phyloP scores from a whole-genome alignment of 2,797 vertebrate genomes.

The Natrix natrix region DNA sequence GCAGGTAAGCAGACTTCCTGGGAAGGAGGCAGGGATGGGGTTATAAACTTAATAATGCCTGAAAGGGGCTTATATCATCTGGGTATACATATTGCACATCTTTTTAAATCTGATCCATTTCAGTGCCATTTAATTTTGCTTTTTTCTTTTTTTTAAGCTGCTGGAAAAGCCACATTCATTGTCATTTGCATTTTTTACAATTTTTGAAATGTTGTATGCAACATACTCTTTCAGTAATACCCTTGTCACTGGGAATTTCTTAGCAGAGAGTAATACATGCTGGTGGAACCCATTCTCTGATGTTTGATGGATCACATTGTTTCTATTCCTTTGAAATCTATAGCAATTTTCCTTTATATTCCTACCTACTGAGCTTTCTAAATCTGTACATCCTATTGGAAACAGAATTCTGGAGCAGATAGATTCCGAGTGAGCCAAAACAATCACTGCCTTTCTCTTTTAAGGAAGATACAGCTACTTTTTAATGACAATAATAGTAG shows the following conservation, averaged over 20 bases:
- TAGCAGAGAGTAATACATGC: background rate
- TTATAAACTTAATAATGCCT: background rate
- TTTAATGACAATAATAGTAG: slow-evolving; percentile 51
- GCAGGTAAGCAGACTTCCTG: background rate
- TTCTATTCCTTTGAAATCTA: background rate
- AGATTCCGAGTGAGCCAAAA: background rate
- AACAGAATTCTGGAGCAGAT: background rate
- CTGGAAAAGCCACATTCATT: background rate
- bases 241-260: background rate
- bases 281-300: background rate
- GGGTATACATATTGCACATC: background rate
- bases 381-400: background rate
- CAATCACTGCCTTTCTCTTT: background rate
- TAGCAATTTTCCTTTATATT: background rate
- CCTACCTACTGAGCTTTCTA: background rate
- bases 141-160: background rate
- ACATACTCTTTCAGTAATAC: background rate
- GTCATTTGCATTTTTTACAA: background rate
- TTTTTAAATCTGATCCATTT: background rate
- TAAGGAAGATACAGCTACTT: slow-evolving; percentile 16
- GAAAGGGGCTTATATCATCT: background rate
- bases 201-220: background rate
- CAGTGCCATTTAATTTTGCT: background rate
- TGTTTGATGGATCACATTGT: background rate
- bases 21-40: background rate